These are phyloP conservation scores for Drosophila nigrodunni DNA, from an alignment of 1,140 invertebrate species.

Conservation along the genomic window DNA sequence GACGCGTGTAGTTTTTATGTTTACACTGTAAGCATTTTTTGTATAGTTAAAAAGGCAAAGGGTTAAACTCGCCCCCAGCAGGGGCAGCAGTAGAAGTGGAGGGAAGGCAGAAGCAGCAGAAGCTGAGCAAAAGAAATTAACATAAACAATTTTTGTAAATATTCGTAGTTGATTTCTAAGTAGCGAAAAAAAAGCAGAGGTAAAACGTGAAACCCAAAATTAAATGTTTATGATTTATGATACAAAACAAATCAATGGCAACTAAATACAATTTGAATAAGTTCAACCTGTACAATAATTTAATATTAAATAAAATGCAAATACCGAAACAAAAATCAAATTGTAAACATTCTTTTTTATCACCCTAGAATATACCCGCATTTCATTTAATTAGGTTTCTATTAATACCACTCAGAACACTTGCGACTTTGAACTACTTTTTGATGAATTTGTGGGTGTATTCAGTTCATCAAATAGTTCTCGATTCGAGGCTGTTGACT, in stretches of 20 bases:
- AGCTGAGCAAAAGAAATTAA: conserved; percentile 31
- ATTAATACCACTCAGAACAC: background rate
- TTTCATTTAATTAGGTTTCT: conserved; percentile 5
- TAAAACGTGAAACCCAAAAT: conserved; percentile 31
- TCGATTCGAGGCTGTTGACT: conserved; percentile 23
- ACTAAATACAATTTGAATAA: conserved; percentile 83
- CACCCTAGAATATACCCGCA: background rate
- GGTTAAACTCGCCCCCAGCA: conserved; percentile 30
- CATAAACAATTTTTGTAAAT: conserved; percentile 72
- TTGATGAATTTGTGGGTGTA: background rate
- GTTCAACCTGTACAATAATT: conserved; percentile 83
- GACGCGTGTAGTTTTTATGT: conserved; percentile 71
- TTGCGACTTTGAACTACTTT: conserved; percentile 29
- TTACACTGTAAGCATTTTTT: conserved; percentile 74
- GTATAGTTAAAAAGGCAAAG: conserved; percentile 68
- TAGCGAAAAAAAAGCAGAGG: conserved; percentile 60
- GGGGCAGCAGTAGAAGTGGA: background rate
- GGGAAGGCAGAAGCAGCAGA: background rate
- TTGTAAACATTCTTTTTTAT: background rate
- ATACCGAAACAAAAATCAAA: conserved; percentile 54
- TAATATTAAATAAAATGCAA: conserved; percentile 79
- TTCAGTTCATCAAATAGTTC: conserved; percentile 24
- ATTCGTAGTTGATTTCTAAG: conserved; percentile 83
- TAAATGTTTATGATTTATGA: conserved; percentile 75
- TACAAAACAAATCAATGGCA: conserved; percentile 61